Evolutionary conservation across 2,888 invertebrate genomes (phyloP).

Genomic region (Endomychus coccineus): DNA sequence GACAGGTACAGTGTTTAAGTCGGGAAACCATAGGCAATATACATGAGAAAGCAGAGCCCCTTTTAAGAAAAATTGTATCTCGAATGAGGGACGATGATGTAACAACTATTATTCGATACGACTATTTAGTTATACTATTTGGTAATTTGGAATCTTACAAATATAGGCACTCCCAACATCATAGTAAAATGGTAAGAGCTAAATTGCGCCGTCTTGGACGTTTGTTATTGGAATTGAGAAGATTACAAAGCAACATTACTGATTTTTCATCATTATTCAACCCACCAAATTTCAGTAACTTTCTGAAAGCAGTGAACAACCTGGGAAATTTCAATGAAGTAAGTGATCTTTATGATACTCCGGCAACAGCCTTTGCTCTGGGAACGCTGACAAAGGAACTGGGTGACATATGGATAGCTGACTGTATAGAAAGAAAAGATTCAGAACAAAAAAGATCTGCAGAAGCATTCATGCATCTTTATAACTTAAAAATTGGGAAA

Average conservation of each 20-base stretch:
- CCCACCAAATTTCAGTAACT: slow-evolving; percentile 2
- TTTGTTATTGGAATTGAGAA: slow-evolving; percentile 5
- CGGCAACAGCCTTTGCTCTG: slow-evolving; percentile 6
- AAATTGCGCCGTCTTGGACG: slow-evolving; percentile 8
- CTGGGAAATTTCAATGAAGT: slow-evolving; percentile 7
- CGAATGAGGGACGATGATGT: slow-evolving; percentile 6
- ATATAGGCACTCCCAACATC: slow-evolving; percentile 1
- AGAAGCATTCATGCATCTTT: slow-evolving; percentile 10
- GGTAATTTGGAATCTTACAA: slow-evolving; percentile 4
- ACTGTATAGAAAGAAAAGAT: slow-evolving; percentile 5
- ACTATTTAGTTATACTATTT: slow-evolving; percentile 6
- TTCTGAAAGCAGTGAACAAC: slow-evolving; percentile 6
- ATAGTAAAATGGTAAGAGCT: slow-evolving; percentile 8
- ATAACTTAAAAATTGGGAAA: slow-evolving; percentile 4
- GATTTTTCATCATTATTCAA: slow-evolving; percentile 7
- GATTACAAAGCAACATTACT: slow-evolving; percentile 3
- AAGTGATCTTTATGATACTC: slow-evolving; percentile 8
- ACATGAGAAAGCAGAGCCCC: slow-evolving; percentile 5
- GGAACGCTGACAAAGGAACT: slow-evolving; percentile 5
- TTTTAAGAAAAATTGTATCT: slow-evolving; percentile 1
- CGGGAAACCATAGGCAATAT: slow-evolving; percentile 3
- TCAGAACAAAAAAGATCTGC: slow-evolving; percentile 3
- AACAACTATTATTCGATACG: slow-evolving; percentile 1
- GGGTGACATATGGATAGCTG: slow-evolving; percentile 2
- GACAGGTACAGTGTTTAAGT: slow-evolving; percentile 1